Conservation (phyloP, 2,113 vertebrate genomes). For the Mellivora capensis region DNA sequence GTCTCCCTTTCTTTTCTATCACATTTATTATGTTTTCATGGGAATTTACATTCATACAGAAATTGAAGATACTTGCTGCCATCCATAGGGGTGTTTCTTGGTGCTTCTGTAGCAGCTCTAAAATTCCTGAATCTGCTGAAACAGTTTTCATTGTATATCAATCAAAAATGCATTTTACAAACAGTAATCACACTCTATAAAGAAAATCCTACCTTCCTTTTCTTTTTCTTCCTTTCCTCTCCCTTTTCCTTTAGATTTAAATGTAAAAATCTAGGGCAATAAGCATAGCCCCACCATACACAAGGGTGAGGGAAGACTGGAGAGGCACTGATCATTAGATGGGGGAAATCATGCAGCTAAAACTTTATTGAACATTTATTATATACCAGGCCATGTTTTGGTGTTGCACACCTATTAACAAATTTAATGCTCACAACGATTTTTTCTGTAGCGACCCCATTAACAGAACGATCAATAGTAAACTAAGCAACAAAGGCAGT, state of each 20-base stretch:
- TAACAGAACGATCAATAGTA: not conserved
- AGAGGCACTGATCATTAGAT: not conserved
- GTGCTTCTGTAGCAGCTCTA: not conserved
- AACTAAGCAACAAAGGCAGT: not conserved
- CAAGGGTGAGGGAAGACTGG: not conserved
- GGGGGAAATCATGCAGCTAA: not conserved
- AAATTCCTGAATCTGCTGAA: not conserved
- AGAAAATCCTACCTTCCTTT: not conserved
- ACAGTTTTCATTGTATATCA: not conserved
- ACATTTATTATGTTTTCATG: not conserved
- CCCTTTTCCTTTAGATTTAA: not conserved
- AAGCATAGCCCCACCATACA: not conserved
- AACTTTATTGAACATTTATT: not conserved
- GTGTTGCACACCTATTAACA: not conserved
- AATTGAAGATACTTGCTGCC: not conserved
- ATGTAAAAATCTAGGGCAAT: not conserved
- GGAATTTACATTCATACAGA: not conserved
- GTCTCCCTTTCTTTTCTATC: not conserved
- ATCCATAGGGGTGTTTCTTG: not conserved
- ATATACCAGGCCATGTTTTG: not conserved
- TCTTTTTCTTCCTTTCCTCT: not conserved
- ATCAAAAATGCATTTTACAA: not conserved
- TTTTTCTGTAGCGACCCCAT: not conserved
- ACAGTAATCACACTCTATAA: not conserved
- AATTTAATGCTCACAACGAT: not conserved